Evolutionary conservation across 1,140 invertebrate species (phyloP), one percentile per base, ranked within the genome.

Genomic region (Battus philenor): DNA sequence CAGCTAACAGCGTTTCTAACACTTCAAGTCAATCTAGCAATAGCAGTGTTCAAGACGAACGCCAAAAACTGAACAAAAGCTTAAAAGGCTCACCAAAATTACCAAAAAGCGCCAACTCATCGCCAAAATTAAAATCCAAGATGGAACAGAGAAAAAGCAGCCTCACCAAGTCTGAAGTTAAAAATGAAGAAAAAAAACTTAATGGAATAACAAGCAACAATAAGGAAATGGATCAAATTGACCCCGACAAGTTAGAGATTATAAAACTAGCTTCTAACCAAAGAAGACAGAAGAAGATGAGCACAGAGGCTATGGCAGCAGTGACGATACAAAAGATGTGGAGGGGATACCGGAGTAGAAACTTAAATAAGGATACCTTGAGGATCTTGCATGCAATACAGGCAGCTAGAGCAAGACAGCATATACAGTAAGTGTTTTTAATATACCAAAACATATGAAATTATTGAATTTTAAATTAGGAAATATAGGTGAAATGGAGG

Each of bases 251-350:
- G 30, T 47, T 65, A 38, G 73, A 75, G 34, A 60, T 69, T 1
- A 67, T 76, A 18, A 81, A 79, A 36, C 33, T 80, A 15, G 79
- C 81, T 2, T 79, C 82, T 7, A 82, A 76, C 44, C 83, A 80
- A 18, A 67, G 73, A 18, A 66, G 76, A 16, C 69, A 79, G 48
- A 79, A 77, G 51, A 78, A 68, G 44, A 71, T 72, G 65, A 83
- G 74, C 24, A 60, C 60, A 16, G 86, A 87, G 31, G 64, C 69
- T 29, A 85, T 88, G 55, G 79, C 94, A 13, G 95, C 94, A 0
- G 89, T 93, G 12, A 91, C 90, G 16, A 96, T 97, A 66, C 96
- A 97, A 84, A 92, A 92, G 69, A 90, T 93, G 70, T 97, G 95
- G 96, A 82, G 95, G 26, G 95, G 96, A 0, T 97, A 95, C 80